Evolutionary conservation across 2,797 vertebrate species (phyloP), one percentile per base, ranked within the genome.

Genomic region (Myotis pilosus): DNA sequence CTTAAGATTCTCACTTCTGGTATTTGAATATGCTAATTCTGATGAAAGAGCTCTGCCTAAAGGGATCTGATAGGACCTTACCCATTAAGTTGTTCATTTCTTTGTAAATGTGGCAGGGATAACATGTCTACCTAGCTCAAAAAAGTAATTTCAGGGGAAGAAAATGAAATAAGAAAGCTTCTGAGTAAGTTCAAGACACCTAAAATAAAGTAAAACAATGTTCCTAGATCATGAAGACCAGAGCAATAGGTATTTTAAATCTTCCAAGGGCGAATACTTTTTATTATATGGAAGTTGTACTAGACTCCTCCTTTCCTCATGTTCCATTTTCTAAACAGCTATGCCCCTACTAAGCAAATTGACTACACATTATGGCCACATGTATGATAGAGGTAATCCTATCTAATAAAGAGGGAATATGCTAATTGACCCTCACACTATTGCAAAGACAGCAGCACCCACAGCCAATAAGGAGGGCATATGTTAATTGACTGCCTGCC

Each of bases 321-420:
- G 68, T 92, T 78, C 17, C 23, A 44, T 47, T 89, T 93, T 83
- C 92, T 94, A n/a, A 97, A 94, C 44, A 95, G 79, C 49, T 95
- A 95, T 98, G 93, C 91, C 92, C 94, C 95, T 97, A 86, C 84
- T 95, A 96, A 51, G 3, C 55, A 97, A 93, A 74, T 93, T 87
- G 92, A 96, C 90, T 94, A 88, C 71, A 94, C 0, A 10, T 83
- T 96, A 91, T 0, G 0, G 89, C 72, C 90, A 95, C 93, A 86
- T 57, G 36, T 78, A 49, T 8, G 17, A 96, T 9, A 92, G 75
- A 95, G 94, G 96, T 96, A 95, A 93, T 95, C 47, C 47, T 47
- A 47, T 47, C 47, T 47, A 47, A 47, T 47, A 47, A 47, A 47
- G 47, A 47, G 47, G 47, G 47, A 47, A 47, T 47, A 47, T 47